Evolutionary conservation across 2,113 vertebrate genomes (phyloP), one percentile per base, ranked within the genome.

Genomic region (Ivindomyrus marchei): DNA sequence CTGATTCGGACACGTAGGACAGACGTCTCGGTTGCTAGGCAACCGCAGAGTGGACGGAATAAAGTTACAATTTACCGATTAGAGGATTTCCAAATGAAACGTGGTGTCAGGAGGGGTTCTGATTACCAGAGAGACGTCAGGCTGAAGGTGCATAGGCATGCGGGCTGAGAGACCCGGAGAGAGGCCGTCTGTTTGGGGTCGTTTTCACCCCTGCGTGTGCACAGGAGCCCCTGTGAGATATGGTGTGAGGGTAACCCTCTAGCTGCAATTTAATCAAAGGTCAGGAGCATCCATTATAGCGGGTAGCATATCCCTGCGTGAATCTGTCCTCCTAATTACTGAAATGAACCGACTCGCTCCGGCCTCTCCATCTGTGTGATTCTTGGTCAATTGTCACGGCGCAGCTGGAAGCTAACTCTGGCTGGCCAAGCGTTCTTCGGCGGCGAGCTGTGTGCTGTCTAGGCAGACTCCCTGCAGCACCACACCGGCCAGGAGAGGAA

Each of bases 51-150:
- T 95, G 93, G 93, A 93, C 91, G 92, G 90, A 92, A 94, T 93
- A 91, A 91, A 90, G 92, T 93, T 93, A 93, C 93, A 94, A 95
- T 94, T 95, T 95, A 94, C 92, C 94, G 96, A 95, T 96, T 95
- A 95, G 92, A 94, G 94, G 90, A 90, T 89, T 94, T 94, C 93
- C 90, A 94, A 94, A 94, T 94, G 92, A 94, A 94, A 94, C 94
- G 93, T 91, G 90, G 90, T 93, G 91, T 93, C 91, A 94, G 93
- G 92, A 92, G 91, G 94, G 94, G 85, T 90, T 52, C 86, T 91
- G 90, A 91, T 93, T 89, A 74, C 66, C 80, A 88, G 50, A 52
- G 80, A 42, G 90, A 88, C 50, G 88, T 15, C 46, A 47, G 66
- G 31, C 84, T 47, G 62, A 85, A 90, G 21, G 31, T 77, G 1